Percentiles rank a stretch among this genome's conserved stretches.
Evolutionary conservation across 2,888 invertebrate genomes (phyloP).

Genomic region (Glaucopsyche alexis): DNA sequence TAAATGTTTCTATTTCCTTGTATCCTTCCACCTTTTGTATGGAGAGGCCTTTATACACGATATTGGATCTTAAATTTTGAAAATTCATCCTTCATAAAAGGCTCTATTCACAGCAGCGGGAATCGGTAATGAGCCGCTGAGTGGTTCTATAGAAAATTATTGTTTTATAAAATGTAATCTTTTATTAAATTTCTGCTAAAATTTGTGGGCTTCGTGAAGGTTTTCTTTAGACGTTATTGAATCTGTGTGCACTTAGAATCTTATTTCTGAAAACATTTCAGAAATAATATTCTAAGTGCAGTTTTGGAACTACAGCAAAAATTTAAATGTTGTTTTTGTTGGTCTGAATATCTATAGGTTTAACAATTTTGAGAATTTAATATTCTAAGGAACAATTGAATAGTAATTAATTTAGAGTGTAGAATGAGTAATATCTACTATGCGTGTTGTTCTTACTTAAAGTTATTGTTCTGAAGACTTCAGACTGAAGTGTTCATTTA

Average conservation of each 20-base stretch:
- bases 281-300: too few relatives aligned
- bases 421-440: not conserved
- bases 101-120: conserved; percentile 19
- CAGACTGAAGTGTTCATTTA: not conserved
- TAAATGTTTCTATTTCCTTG: not conserved
- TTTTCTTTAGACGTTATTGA: conserved; percentile 1
- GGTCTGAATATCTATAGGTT: not conserved
- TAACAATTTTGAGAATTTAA: too few relatives aligned
- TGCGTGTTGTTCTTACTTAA: too few relatives aligned
- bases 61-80: conserved; percentile 22
- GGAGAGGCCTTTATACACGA: conserved; percentile 6
- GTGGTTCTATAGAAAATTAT: conserved; percentile 26
- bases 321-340: not conserved
- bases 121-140: conserved; percentile 28
- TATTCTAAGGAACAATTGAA: too few relatives aligned
- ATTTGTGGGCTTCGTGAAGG: not conserved
- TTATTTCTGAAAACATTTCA: not conserved
- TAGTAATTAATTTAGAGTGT: not conserved
- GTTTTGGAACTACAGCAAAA: too few relatives aligned
- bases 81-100: conserved; percentile 25
- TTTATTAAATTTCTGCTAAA: conserved; percentile 11
- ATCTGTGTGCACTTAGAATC: not conserved
- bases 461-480: not conserved
- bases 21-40: not conserved
- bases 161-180: conserved; percentile 23